Conservation (phyloP, 2,888 invertebrate species). For the Synanthedon myopaeformis region DNA sequence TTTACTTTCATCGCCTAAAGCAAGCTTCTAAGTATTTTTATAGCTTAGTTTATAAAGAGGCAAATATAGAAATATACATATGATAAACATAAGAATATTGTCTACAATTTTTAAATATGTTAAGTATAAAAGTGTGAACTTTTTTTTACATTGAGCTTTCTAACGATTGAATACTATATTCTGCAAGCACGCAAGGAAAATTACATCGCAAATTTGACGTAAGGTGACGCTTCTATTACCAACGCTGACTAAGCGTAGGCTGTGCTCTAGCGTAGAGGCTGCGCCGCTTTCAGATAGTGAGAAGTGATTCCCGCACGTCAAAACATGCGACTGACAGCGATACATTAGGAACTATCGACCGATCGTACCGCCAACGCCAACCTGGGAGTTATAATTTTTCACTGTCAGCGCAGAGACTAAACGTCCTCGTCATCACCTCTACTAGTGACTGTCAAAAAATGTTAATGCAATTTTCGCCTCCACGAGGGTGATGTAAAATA, state of each 20-base stretch:
- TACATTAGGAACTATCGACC: conserved; percentile 63
- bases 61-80: not conserved
- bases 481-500: conserved; percentile 37
- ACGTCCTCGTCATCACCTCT: conserved; percentile 56
- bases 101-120: not conserved
- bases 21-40: not conserved
- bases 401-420: conserved; percentile 58
- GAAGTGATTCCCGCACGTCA: conserved; percentile 55
- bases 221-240: conserved; percentile 35
- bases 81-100: not conserved
- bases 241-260: conserved; percentile 42
- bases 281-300: conserved; percentile 33
- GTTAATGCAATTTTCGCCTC: conserved; percentile 53
- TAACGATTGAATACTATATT: too few species aligned
- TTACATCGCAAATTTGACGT: conserved; percentile 32
- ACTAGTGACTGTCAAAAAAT: conserved; percentile 62
- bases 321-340: conserved; percentile 62
- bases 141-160: not conserved
- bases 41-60: too few species aligned
- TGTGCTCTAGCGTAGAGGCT: conserved; percentile 20
- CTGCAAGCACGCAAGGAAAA: conserved; percentile 12
- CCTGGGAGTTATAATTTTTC: conserved; percentile 58
- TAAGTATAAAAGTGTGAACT: not conserved
- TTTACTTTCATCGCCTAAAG: not conserved
- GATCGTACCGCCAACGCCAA: conserved; percentile 42